phyloP scores from a whole-genome alignment of 2,113 vertebrate genomes.

The Cottus gobio region DNA sequence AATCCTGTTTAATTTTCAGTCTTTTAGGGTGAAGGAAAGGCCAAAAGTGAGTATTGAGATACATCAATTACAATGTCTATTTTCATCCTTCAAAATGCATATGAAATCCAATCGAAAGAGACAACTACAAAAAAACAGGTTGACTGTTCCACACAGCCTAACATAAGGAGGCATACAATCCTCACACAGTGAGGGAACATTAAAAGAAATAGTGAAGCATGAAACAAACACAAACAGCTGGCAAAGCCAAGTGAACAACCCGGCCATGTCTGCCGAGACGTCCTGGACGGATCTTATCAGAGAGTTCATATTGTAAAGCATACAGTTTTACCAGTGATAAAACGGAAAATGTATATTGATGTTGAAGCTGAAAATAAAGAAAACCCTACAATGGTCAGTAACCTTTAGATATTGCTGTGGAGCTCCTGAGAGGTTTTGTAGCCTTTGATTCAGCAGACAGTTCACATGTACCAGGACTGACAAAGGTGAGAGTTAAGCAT shows the following conservation, averaged over 20 bases:
- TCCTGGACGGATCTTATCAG: conserved; percentile 31
- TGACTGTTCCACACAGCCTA: conserved; percentile 46
- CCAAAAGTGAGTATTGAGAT: neutral
- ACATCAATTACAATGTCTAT: neutral
- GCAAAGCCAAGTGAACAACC: conserved; percentile 34
- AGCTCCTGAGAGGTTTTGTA: conserved; percentile 39
- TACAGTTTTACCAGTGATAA: conserved; percentile 18
- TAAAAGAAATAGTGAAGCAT: conserved; percentile 66
- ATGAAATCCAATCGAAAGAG: no score
- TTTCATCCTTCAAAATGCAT: neutral
- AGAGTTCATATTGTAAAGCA: conserved; percentile 24
- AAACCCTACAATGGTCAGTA: neutral
- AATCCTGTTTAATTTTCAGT: neutral
- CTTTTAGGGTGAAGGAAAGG: neutral
- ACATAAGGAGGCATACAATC: conserved; percentile 49
- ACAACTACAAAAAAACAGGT: conserved; percentile 26
- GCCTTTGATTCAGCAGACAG: conserved; percentile 37
- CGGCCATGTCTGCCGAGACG: conserved; percentile 30
- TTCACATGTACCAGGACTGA: conserved; percentile 21
- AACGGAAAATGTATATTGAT: neutral
- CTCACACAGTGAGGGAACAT: conserved; percentile 58
- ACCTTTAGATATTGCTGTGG: conserved; percentile 20
- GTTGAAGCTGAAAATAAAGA: conserved; percentile 11
- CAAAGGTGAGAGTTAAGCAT: conserved; percentile 61
- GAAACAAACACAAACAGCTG: conserved; percentile 55